Conservation (phyloP, 2,888 invertebrate species). For the Arctia plantaginis region DNA sequence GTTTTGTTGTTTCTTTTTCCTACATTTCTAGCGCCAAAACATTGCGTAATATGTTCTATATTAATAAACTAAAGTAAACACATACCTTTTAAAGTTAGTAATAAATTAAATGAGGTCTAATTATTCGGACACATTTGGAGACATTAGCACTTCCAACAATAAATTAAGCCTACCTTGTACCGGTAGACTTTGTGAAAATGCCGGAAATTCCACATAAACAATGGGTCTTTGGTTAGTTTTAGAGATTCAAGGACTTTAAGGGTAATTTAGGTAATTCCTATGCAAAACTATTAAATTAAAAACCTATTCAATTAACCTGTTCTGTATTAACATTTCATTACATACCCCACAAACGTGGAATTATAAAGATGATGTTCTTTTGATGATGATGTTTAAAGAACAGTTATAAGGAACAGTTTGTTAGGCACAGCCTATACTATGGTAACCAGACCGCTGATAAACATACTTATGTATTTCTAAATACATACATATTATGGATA, state of each 20-base stretch:
- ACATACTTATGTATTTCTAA: not conserved
- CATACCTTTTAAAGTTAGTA: conserved; percentile 25
- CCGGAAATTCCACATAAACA: conserved; percentile 20
- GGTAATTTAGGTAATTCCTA: not conserved
- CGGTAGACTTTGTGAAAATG: conserved; percentile 14
- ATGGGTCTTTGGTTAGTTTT: conserved; percentile 18
- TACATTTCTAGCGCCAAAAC: not conserved
- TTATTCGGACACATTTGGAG: conserved; percentile 36
- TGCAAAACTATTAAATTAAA: conserved; percentile 1
- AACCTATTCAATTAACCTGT: too few relatives aligned
- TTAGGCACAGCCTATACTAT: not conserved
- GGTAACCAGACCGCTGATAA: too few relatives aligned
- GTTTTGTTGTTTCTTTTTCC: not conserved
- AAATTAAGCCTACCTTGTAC: conserved; percentile 37
- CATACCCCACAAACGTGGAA: too few relatives aligned
- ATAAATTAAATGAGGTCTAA: conserved; percentile 41
- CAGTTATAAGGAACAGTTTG: not conserved
- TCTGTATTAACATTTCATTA: too few relatives aligned
- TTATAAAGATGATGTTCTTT: too few relatives aligned
- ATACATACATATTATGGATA: too few relatives aligned
- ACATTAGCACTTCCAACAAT: conserved; percentile 36
- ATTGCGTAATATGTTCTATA: not conserved
- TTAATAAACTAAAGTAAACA: not conserved
- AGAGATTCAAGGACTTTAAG: conserved; percentile 8
- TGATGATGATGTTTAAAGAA: too few relatives aligned